These are phyloP conservation scores for Hypomecis atomaria DNA, from an alignment of 2,888 invertebrate genomes.

Conservation along the genomic window DNA sequence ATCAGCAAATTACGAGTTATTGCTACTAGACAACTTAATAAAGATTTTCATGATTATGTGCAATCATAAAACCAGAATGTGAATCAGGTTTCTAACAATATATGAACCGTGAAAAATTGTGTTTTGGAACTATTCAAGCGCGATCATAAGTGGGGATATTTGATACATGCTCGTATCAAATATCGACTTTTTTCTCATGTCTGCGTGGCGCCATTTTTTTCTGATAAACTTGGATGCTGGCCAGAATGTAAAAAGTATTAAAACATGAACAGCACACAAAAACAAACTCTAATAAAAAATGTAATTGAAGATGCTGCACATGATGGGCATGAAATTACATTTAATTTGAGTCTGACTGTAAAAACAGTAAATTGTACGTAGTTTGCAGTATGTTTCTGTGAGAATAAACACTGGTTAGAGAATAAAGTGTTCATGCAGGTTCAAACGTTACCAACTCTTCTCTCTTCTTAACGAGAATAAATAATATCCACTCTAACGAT, in stretches of 20 bases:
- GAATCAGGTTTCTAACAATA: conserved; percentile 58
- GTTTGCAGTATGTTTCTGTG: conserved; percentile 15
- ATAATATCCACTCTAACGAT: no score
- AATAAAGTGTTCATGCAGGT: not conserved
- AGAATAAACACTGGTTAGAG: conserved; percentile 9
- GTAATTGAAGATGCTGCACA: conserved; percentile 41
- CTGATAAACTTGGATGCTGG: conserved; percentile 22
- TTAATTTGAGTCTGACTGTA: conserved; percentile 33
- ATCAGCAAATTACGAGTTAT: conserved; percentile 48
- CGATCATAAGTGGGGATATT: conserved; percentile 57
- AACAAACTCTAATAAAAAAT: conserved; percentile 40
- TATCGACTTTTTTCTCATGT: conserved; percentile 59
- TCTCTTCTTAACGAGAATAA: no score
- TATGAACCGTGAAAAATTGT: conserved; percentile 66
- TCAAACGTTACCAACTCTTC: no score
- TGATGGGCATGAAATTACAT: conserved; percentile 41
- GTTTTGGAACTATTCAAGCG: conserved; percentile 68
- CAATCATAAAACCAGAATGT: conserved; percentile 46
- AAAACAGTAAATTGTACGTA: conserved; percentile 23
- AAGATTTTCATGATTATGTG: conserved; percentile 45
- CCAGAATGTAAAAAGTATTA: conserved; percentile 38
- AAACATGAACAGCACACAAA: conserved; percentile 34
- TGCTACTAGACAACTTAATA: conserved; percentile 49
- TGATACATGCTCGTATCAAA: conserved; percentile 61
- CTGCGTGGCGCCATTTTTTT: conserved; percentile 72